Base-by-base conservation (phyloP, 2,113 vertebrate species). In the Tyto alba region DNA sequence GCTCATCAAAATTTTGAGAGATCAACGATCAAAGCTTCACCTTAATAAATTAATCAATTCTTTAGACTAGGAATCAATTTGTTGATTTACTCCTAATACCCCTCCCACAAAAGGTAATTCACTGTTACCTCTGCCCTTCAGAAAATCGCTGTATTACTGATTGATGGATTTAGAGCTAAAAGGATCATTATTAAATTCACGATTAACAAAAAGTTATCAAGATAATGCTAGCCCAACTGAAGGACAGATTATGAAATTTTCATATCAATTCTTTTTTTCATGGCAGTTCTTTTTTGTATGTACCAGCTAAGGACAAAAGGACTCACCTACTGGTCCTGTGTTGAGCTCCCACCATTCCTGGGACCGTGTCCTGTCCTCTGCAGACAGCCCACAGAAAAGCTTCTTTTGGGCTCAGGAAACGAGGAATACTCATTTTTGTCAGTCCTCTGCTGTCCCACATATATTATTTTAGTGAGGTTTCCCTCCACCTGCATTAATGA, bases 21-120 rank as follows among this genome's bases (percentile, higher is more conserved):
- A 87, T 48, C 71, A 89, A 84, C 86, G 85, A 86, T n/a, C 52
- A 87, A 20, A 79, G 72, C n/a, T 73, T 75, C 76, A 53, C 63
- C 48, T 29, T 50, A 40, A 75, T 32, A 82, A 88, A 88, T 68
- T 27, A 48, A 83, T 71, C 20, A 5, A 2, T 26, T 57, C 77
- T 85, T 71, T 32, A 63, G 43, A 36, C 32, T 15, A 60, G 73
- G 76, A 83, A 60, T 93, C 76, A 73, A 20, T 93, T 11, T 73
- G 40, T 55, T 89, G 73, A 87, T 89, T 89, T 68, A 68, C 77
- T 86, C 67, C 81, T 59, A 27, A 36, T 2, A 27, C 26, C 56
- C 53, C 40, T 69, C 48, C 47, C 73, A 30, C n/a, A 64, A 68
- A 62, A 67, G n/a, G 76, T 18, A 84, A 73, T 76, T 76, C 32